Evolutionary conservation across 2,888 invertebrate genomes (phyloP), one percentile per base, ranked within the genome.

Genomic region (Philereme transversata): DNA sequence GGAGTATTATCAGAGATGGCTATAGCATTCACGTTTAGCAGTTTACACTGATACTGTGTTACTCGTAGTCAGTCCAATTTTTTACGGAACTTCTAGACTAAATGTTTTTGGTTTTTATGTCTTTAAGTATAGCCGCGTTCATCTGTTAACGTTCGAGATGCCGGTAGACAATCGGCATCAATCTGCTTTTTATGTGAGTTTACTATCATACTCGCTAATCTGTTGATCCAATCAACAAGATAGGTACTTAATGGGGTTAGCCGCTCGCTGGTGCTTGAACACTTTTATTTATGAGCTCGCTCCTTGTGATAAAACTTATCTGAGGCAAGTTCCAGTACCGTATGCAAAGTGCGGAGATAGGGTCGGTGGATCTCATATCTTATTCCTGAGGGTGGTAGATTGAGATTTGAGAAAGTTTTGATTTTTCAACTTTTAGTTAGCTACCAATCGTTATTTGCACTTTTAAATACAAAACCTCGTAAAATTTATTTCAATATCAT

Each of bases 191-290:
- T 22, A 40, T 44, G 8, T 5, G 38, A 57, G 57, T 53, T 50
- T 74, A 67, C 73, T 66, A 78, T 79, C 75, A 51, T 22, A 72
- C 71, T 70, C 68, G 73, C 73, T 84, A 82, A 84, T 83, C 82
- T 72, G 69, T 72, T 73, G 75, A 78, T 81, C 76, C 75, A 79
- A 84, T 84, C 82, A 74, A 77, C 35, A 60, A 22, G 22, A 48
- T 40, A 38, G 45, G 33, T 48, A 43, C 44, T 38, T 60, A 51
- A 57, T 54, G 51, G 54, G 55, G 51, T 56, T 56, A 59, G 52
- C 53, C 35, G 51, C 45, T 55, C 22, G 22, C 22, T 2, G 51
- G 55, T 45, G 41, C 59, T 62, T 48, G 51, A 62, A 53, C 57
- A 62, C 62, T 59, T 57, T 62, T 62, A 62, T 62, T 58, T 58